Percentiles rank a stretch among this genome's conserved stretches.
These are phyloP conservation scores for Gryon sp. DNA, from an alignment of 1,140 invertebrate genomes.

Conservation along the genomic window DNA sequence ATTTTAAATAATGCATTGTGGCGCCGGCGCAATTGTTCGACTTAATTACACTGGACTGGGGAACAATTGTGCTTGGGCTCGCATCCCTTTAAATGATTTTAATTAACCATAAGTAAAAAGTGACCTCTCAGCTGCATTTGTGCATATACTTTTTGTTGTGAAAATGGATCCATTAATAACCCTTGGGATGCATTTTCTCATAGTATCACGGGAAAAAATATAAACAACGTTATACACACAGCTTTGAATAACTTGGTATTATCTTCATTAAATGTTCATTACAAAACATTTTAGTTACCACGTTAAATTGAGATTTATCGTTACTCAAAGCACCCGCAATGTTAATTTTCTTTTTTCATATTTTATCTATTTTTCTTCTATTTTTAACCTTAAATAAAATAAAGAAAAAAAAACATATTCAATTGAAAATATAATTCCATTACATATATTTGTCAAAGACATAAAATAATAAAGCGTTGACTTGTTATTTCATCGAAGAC, in stretches of 20 bases:
- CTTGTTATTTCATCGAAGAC: slow-evolving; percentile 3
- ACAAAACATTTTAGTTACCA: slow-evolving; percentile 8
- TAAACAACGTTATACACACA: slow-evolving; percentile 10
- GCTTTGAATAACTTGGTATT: slow-evolving; percentile 10
- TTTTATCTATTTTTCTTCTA: no score
- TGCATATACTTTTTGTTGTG: slow-evolving; percentile 13
- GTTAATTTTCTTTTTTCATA: background rate
- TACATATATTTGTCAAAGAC: no score
- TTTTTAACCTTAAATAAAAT: no score
- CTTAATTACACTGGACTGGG: slow-evolving; percentile 65
- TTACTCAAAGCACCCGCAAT: background rate
- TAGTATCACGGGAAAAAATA: slow-evolving; percentile 5
- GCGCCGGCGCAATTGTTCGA: slow-evolving; percentile 49
- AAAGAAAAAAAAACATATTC: no score
- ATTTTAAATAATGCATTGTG: slow-evolving; percentile 42
- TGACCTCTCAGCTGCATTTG: slow-evolving; percentile 1
- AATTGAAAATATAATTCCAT: no score
- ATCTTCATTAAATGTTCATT: slow-evolving; percentile 1
- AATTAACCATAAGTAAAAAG: slow-evolving; percentile 46
- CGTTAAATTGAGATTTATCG: background rate
- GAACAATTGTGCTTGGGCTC: slow-evolving; percentile 41
- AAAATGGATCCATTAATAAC: slow-evolving; percentile 29
- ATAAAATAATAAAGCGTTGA: slow-evolving; percentile 22
- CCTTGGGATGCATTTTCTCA: background rate
- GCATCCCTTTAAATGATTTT: slow-evolving; percentile 41